Evolutionary conservation across 2,888 invertebrate genomes (phyloP), one percentile per base, ranked within the genome.

Genomic region (Lochmaea capreae): DNA sequence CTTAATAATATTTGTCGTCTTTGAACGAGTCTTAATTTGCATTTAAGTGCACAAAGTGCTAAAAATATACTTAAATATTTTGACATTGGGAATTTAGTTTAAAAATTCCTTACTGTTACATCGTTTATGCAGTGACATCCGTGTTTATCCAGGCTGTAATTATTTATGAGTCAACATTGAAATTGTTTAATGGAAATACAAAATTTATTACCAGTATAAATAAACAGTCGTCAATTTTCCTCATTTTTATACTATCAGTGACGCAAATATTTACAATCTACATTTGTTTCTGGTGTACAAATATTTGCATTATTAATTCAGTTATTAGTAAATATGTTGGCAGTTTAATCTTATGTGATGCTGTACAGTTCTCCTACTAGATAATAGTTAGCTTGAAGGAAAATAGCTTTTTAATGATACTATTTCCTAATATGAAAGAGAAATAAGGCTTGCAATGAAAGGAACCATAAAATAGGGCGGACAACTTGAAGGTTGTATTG

Each of bases 221-320:
- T 54, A 54, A 54, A 54, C 54, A 54, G 54, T 54, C 54, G 54
- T 54, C 54, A 54, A 16, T 54, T 54, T n/a, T 54, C 8, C 18
- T 10, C 54, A 54, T 10, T 54, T 52, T 54, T 54, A 16, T 16
- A 54, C 54, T 54, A 54, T 16, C 54, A 18, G 18, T 18, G 54
- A 54, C 54, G 54, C 18, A 54, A 18, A 54, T 10, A 54, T 54
- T 49, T 54, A 16, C 16, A 54, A 43, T 54, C 10, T 16, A 54
- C 18, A n/a, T 52, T 52, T n/a, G 52, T 52, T 52, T 52, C 16
- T 52, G 14, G 8, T 52, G 52, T 14, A 52, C 52, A 52, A 52
- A 52, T 52, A 52, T 52, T 52, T 52, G 52, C 52, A 52, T 16
- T 12, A 52, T 52, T 16, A 16, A 16, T 52, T 52, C 14, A 16